Conservation (phyloP, 1,140 invertebrate species). For the Pentalonia nigronervosa region DNA sequence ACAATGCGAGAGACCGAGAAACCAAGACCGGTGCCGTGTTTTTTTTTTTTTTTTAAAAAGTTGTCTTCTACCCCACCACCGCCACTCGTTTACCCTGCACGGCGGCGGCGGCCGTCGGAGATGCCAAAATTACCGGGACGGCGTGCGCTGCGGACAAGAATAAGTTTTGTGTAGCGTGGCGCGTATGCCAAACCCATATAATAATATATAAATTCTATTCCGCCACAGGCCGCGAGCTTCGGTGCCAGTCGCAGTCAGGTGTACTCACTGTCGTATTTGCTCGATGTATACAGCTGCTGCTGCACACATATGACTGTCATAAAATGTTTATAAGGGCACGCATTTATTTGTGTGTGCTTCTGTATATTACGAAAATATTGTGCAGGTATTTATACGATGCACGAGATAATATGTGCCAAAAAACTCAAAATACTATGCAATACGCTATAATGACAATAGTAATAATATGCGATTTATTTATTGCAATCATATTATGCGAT, state of each 20-base stretch:
- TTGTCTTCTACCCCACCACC: neutral
- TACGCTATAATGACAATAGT: too few species aligned
- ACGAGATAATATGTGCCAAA: too few species aligned
- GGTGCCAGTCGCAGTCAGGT: neutral
- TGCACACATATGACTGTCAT: too few species aligned
- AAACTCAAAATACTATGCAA: too few species aligned
- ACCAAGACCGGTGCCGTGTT: neutral
- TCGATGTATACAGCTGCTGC: neutral
- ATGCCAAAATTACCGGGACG: constrained; percentile 49
- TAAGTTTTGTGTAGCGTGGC: constrained; percentile 43
- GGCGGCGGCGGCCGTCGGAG: neutral
- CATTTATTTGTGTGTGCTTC: too few species aligned
- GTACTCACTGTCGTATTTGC: neutral
- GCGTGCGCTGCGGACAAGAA: constrained; percentile 29
- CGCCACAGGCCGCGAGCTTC: neutral
- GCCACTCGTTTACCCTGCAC: neutral
- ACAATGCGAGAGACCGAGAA: neutral
- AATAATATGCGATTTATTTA: too few species aligned
- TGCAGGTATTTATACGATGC: too few species aligned
- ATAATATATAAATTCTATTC: neutral
- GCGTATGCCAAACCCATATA: neutral
- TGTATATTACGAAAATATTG: too few species aligned
- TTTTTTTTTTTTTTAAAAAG: neutral
- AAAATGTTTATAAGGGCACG: too few species aligned
- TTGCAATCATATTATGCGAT: too few species aligned